Percentiles rank a stretch among this genome's conserved stretches.
phyloP scores from a whole-genome alignment of 2,888 invertebrate genomes.

The Magallana nippona region DNA sequence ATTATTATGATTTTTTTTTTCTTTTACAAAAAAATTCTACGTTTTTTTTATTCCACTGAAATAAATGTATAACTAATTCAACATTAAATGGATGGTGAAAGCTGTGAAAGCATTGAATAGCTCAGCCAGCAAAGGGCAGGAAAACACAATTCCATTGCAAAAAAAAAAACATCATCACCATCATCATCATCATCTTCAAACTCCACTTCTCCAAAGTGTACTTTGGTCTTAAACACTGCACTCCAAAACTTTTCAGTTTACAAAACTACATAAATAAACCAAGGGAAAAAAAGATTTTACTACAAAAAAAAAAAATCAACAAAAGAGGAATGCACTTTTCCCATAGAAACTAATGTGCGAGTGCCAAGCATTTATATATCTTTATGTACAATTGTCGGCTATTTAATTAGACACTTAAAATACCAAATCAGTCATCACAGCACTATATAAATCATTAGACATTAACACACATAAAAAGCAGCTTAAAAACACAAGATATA shows the following conservation, averaged over 20 bases:
- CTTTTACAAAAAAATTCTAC: too few relatives aligned
- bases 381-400: neutral
- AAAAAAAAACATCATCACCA: neutral
- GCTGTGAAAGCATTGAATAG: neutral
- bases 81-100: too few relatives aligned
- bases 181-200: too few relatives aligned
- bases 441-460: conserved; percentile 19
- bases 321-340: conserved; percentile 19
- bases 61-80: too few relatives aligned
- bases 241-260: conserved; percentile 9
- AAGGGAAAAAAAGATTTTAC: neutral
- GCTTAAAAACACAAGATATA: neutral
- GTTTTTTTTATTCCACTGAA: too few relatives aligned
- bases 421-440: conserved; percentile 5
- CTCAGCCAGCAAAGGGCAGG: conserved; percentile 11
- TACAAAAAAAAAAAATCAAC: neutral
- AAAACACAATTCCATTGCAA: conserved; percentile 24
- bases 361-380: conserved; percentile 15
- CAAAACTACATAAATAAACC: neutral
- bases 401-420: neutral
- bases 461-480: neutral
- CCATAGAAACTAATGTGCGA: conserved; percentile 7
- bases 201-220: neutral
- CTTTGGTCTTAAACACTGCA: conserved; percentile 3
- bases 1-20: too few relatives aligned